phyloP scores from a whole-genome alignment of 2,888 invertebrate species.

The Eristalis intricaria region DNA sequence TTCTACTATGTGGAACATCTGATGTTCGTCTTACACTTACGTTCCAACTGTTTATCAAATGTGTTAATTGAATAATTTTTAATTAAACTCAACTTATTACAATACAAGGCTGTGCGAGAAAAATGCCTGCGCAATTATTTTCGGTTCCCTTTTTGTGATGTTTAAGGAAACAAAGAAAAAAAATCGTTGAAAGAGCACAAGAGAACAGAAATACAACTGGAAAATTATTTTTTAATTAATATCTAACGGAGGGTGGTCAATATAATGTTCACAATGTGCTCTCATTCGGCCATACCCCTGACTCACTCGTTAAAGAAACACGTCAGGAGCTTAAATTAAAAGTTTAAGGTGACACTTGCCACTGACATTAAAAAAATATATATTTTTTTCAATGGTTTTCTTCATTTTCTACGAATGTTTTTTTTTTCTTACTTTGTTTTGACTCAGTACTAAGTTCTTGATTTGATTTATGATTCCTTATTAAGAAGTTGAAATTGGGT shows the following conservation, averaged over 20 bases:
- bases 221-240: constrained; percentile 70
- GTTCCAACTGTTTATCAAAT: no score
- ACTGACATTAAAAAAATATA: constrained; percentile 44
- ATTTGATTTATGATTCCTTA: constrained; percentile 69
- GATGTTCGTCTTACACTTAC: no score
- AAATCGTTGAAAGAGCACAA: neutral
- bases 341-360: constrained; percentile 70
- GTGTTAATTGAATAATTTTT: no score
- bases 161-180: neutral
- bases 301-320: constrained; percentile 10
- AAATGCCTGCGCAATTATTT: neutral
- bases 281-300: constrained; percentile 20
- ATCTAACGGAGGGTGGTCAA: constrained; percentile 61
- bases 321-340: constrained; percentile 66
- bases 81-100: no score
- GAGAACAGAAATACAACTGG: constrained; percentile 24
- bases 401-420: neutral
- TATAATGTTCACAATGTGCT: constrained; percentile 36
- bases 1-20: no score
- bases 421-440: constrained; percentile 38
- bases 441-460: constrained; percentile 29
- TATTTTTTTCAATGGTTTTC: neutral
- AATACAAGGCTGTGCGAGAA: no score
- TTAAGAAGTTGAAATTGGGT: constrained; percentile 46
- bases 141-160: neutral